Percentiles rank a stretch among this genome's conserved stretches.
Conservation (phyloP, 2,113 vertebrate genomes). For the Lamprotornis superbus region DNA sequence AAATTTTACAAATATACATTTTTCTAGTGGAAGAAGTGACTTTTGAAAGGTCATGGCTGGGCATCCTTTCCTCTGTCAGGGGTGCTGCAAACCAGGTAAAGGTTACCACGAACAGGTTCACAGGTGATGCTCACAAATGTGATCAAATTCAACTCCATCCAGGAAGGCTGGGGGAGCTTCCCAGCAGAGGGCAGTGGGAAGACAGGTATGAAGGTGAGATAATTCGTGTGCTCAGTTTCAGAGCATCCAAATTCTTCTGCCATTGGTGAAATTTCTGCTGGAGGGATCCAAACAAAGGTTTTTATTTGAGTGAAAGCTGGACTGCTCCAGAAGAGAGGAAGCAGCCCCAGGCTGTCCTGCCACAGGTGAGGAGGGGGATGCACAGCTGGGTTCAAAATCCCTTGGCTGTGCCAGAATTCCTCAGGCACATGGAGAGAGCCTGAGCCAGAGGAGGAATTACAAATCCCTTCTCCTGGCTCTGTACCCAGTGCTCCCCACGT, state of each 20-base stretch:
- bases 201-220: not conserved
- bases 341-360: not conserved
- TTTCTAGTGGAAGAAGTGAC: not conserved
- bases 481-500: not conserved
- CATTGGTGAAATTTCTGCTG: not conserved
- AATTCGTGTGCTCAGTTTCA: not conserved
- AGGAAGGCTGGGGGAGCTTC: not conserved
- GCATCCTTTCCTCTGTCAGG: not conserved
- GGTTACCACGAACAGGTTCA: rapidly evolving
- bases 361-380: too few relatives aligned
- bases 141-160: not conserved
- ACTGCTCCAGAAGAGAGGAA: not conserved
- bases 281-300: not conserved
- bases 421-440: not conserved
- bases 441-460: not conserved
- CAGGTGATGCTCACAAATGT: not conserved
- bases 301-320: not conserved
- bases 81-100: not conserved
- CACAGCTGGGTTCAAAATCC: not conserved
- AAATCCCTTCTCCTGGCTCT: not conserved
- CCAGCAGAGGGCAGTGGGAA: constrained; percentile 22
- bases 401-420: not conserved
- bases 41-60: not conserved
- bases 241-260: not conserved
- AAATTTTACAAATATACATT: not conserved